A percentile compares a stretch with the other conserved stretches of the same genome.
Conservation (phyloP, 2,113 vertebrate genomes). For the Quiscalus mexicanus region DNA sequence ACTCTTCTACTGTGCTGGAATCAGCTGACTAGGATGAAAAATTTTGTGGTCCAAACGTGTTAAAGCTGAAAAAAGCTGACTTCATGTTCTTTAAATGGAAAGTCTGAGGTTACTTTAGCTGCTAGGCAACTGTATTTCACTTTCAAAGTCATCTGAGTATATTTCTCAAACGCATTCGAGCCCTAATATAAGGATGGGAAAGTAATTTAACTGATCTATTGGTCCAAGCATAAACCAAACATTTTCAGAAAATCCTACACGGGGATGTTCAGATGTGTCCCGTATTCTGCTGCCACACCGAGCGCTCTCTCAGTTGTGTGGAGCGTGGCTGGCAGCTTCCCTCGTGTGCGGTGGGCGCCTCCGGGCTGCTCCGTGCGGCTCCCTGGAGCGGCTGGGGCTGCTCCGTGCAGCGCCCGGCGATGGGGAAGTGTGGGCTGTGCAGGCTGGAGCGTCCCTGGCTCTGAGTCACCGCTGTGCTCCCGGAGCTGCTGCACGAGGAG, state of each 20-base stretch:
- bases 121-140: too few relatives aligned
- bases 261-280: background rate
- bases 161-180: background rate
- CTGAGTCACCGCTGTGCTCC: background rate
- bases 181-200: background rate
- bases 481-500: background rate
- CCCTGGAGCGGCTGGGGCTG: background rate
- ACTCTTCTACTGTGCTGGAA: background rate
- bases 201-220: background rate
- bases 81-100: background rate
- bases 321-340: background rate
- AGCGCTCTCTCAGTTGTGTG: background rate
- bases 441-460: rapidly evolving
- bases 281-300: rapidly evolving
- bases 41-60: background rate
- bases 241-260: rapidly evolving
- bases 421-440: rapidly evolving
- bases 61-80: background rate
- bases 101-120: background rate
- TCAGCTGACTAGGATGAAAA: background rate
- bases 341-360: background rate
- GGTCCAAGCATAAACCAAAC: background rate
- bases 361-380: background rate
- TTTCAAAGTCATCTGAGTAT: background rate
- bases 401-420: rapidly evolving